Percentiles rank a stretch among this genome's conserved stretches.
Conservation (phyloP, 2,113 vertebrate species). For the Trematocara marginatum region DNA sequence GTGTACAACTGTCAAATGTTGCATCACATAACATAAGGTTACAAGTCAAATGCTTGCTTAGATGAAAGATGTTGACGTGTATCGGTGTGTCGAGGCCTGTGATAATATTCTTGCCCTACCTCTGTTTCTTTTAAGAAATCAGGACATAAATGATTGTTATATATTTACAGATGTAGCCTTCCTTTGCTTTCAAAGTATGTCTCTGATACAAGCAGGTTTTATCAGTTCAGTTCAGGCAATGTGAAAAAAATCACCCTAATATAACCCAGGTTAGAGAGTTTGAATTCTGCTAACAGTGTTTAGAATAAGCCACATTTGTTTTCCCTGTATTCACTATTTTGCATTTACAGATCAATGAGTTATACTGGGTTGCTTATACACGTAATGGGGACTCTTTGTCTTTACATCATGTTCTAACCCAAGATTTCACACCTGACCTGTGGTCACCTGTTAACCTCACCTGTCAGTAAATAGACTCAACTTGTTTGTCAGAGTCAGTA, state of each 20-base stretch:
- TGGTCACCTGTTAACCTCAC: neutral
- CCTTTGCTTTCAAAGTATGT: neutral
- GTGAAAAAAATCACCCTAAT: neutral
- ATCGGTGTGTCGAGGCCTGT: neutral
- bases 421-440: neutral
- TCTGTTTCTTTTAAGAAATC: neutral
- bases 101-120: neutral
- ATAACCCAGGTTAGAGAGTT: neutral
- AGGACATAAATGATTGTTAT: neutral
- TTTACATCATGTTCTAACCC: neutral
- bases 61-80: neutral
- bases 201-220: neutral
- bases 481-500: neutral
- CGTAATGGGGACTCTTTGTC: neutral
- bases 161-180: neutral
- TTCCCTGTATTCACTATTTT: neutral
- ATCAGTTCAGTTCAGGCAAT: neutral
- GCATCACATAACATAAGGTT: neutral
- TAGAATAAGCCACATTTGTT: neutral
- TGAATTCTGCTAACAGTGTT: neutral
- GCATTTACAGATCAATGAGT: neutral
- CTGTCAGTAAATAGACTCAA: constrained; percentile 24
- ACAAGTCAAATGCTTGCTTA: neutral
- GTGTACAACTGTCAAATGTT: neutral
- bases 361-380: neutral